Evolutionary conservation across 2,113 vertebrate species (phyloP).

Genomic region (Chlamydotis undulata): DNA sequence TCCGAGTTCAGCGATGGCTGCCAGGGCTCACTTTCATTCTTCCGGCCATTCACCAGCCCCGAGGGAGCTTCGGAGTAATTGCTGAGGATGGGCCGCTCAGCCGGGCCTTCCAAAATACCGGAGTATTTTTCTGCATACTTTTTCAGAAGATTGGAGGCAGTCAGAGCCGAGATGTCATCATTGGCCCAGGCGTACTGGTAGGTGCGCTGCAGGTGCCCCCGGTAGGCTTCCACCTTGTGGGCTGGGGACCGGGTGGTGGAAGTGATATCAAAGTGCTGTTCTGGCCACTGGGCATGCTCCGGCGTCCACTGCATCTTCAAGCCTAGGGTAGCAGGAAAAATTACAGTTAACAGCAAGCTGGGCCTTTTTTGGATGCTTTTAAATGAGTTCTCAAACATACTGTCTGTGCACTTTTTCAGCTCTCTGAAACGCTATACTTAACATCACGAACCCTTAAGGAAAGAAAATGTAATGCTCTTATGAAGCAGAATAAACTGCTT

Average conservation of each 20-base stretch:
- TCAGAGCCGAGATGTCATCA: slow-evolving; percentile 97
- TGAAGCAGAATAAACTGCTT: neutral
- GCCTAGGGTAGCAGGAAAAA: slow-evolving; percentile 76
- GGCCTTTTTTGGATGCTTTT: neutral
- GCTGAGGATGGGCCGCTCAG: slow-evolving; percentile 90
- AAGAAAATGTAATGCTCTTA: neutral
- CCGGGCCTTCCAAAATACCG: slow-evolving; percentile 93
- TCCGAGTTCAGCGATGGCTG: slow-evolving; percentile 85
- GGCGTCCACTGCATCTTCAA: slow-evolving; percentile 99
- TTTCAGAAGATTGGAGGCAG: slow-evolving; percentile 97
- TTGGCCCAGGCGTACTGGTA: slow-evolving; percentile 99
- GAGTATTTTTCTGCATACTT: slow-evolving; percentile 99
- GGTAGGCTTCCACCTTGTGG: slow-evolving; percentile 97
- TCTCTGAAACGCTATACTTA: neutral
- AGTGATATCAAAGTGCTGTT: slow-evolving; percentile 99
- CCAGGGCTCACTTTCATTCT: slow-evolving; percentile 95
- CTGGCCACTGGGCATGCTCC: slow-evolving; percentile 99
- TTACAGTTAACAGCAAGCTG: slow-evolving; percentile 26
- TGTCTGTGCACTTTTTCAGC: neutral
- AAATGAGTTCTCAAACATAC: neutral
- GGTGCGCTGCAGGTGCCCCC: slow-evolving; percentile 95
- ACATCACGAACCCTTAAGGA: neutral
- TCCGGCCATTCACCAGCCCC: slow-evolving; percentile 92
- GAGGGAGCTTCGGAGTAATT: slow-evolving; percentile 89
- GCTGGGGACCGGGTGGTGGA: slow-evolving; percentile 96